Evolutionary conservation across 35 echinoderm and acorn worm species (phyloP).

Genomic region (Heliocidaris tuberculata): DNA sequence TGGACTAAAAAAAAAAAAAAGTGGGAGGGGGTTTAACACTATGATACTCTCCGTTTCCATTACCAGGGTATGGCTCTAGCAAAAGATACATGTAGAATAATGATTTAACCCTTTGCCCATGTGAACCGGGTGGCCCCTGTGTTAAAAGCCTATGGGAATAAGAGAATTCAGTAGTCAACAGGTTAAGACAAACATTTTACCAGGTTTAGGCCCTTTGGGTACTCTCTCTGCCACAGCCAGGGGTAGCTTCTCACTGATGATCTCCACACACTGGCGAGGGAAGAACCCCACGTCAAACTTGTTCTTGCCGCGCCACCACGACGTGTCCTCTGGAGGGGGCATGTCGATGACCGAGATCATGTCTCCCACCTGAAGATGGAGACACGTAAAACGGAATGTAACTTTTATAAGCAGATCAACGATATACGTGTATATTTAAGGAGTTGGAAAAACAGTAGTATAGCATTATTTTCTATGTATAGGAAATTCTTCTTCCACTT

Average conservation of each 20-base stretch:
- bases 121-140: no score
- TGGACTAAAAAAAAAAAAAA: no score
- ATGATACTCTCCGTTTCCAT: no score
- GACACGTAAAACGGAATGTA: not conserved
- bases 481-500: no score
- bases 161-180: not conserved
- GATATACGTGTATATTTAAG: no score
- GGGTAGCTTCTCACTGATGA: constrained; percentile 77
- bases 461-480: no score
- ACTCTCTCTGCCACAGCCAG: constrained; percentile 69
- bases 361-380: constrained; percentile 74
- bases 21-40: no score
- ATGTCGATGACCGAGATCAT: constrained; percentile 99
- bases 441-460: no score
- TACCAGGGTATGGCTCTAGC: no score
- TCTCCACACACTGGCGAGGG: constrained; percentile 84
- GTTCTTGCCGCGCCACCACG: constrained; percentile 93
- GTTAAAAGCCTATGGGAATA: no score
- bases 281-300: constrained; percentile 96
- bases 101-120: no score
- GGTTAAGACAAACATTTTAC: constrained; percentile 34
- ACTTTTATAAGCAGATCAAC: not conserved
- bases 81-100: no score
- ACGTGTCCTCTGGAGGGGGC: constrained; percentile 88
- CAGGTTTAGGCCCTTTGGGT: constrained; percentile 83